phyloP scores from a whole-genome alignment of 2,797 vertebrate species.

The Paratrypauchen microcephalus region DNA sequence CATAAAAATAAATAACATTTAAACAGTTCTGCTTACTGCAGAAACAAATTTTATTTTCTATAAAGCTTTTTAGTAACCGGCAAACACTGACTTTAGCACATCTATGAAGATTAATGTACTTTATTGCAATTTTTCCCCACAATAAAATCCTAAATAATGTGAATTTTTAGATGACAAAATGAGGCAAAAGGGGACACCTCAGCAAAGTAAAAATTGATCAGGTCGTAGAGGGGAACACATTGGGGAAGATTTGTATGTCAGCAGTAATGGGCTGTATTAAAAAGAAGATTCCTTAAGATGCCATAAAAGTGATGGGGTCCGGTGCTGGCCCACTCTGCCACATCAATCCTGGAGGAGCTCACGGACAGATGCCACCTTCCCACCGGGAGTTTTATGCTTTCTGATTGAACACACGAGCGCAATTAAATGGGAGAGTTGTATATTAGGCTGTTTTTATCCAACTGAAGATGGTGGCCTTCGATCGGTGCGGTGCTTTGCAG shows the following conservation, averaged over 20 bases:
- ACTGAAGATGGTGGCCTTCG: conserved; percentile 53
- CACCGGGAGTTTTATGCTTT: conserved; percentile 75
- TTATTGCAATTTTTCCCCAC: conserved; percentile 93
- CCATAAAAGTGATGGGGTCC: conserved; percentile 80
- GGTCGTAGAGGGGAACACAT: conserved; percentile 89
- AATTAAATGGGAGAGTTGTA: conserved; percentile 77
- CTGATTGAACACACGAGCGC: conserved; percentile 74
- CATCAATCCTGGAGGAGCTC: conserved; percentile 77
- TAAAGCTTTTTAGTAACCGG: conserved; percentile 87
- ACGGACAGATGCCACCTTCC: conserved; percentile 74
- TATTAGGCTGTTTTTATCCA: conserved; percentile 69
- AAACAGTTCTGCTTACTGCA: conserved; percentile 99
- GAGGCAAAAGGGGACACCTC: conserved; percentile 90
- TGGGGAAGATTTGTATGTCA: conserved; percentile 99
- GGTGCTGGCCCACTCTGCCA: conserved; percentile 52
- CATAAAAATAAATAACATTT: conserved; percentile 99
- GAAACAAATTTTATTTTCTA: conserved; percentile 98
- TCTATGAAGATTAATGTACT: conserved; percentile 86
- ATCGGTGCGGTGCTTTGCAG: conserved; percentile 47
- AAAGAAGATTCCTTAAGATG: conserved; percentile 96
- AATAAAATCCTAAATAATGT: conserved; percentile 90
- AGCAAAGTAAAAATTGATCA: conserved; percentile 99
- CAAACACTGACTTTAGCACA: conserved; percentile 82
- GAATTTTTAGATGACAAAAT: conserved; percentile 99
- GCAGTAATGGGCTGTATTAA: conserved; percentile 99